Percentiles rank a stretch among this genome's conserved stretches.
These are phyloP conservation scores for Dasyprocta punctata DNA, from an alignment of 2,113 vertebrate genomes.

Conservation along the genomic window DNA sequence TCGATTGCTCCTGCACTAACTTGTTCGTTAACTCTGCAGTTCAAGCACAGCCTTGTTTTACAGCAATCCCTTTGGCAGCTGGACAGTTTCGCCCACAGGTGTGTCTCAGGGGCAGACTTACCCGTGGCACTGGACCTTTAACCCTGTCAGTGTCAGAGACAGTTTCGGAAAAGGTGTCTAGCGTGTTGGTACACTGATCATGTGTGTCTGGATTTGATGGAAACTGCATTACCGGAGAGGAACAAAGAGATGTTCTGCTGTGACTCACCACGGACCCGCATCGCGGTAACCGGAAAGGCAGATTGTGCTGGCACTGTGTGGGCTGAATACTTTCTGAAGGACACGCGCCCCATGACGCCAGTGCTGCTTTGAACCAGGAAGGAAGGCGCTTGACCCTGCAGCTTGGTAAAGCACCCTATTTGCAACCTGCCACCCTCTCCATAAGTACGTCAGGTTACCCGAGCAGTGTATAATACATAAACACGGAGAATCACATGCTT, in stretches of 20 bases:
- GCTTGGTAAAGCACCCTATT: not conserved
- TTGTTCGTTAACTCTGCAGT: conserved; percentile 61
- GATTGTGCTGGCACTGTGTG: not conserved
- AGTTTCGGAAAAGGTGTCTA: not conserved
- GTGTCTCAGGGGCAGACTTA: conserved; percentile 23
- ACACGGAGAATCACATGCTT: not conserved
- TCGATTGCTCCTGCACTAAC: conserved; percentile 51
- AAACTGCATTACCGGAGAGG: not conserved
- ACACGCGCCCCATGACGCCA: not conserved
- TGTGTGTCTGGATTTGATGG: not conserved
- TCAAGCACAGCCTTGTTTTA: conserved; percentile 50
- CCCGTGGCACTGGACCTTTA: not conserved
- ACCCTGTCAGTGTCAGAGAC: not conserved
- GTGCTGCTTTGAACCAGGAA: not conserved
- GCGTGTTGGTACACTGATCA: not conserved
- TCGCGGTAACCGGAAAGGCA: not conserved
- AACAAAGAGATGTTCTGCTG: not conserved
- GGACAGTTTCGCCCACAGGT: not conserved
- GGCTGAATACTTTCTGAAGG: not conserved
- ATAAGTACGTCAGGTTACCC: not conserved
- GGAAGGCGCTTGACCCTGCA: not conserved
- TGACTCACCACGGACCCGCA: not conserved
- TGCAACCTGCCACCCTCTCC: not conserved
- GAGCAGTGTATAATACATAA: no score
- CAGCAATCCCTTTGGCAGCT: not conserved